A percentile compares a stretch with the other conserved stretches of the same genome.
Evolutionary conservation across 2,888 invertebrate species (phyloP).

Genomic region (Heteromurus nitidus): DNA sequence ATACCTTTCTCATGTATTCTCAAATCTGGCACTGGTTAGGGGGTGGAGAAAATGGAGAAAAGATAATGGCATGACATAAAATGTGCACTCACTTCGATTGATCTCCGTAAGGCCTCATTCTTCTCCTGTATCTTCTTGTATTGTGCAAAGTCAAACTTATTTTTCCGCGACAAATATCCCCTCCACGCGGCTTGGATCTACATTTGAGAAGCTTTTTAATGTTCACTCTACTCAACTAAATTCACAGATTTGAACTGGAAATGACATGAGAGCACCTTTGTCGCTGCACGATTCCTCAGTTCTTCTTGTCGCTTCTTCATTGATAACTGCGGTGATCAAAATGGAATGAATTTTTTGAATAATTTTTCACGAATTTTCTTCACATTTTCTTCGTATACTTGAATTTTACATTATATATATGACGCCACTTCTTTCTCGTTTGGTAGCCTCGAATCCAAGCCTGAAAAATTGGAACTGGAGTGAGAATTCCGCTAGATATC

Average conservation of each 20-base stretch:
- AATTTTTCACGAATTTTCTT: neutral
- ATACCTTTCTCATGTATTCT: too few relatives aligned
- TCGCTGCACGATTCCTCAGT: slow-evolving; percentile 25
- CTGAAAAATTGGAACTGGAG: slow-evolving; percentile 6
- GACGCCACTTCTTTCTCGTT: slow-evolving; percentile 13
- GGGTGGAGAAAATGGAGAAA: too few relatives aligned
- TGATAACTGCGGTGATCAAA: neutral
- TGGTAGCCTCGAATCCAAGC: slow-evolving; percentile 1
- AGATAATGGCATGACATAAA: neutral
- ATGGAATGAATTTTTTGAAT: neutral
- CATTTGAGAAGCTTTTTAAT: neutral
- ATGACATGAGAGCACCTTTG: slow-evolving; percentile 16
- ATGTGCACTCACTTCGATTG: slow-evolving; percentile 63
- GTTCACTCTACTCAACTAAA: neutral
- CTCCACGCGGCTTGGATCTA: slow-evolving; percentile 69
- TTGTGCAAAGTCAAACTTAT: slow-evolving; percentile 64
- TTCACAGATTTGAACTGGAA: neutral
- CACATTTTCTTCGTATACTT: neutral
- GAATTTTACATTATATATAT: neutral
- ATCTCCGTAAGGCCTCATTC: slow-evolving; percentile 57
- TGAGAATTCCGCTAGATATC: too few relatives aligned
- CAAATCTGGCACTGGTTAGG: too few relatives aligned
- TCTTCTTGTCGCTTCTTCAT: neutral
- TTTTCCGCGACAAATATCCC: slow-evolving; percentile 68
- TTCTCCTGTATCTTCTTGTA: slow-evolving; percentile 66